Percentiles rank a stretch among this genome's conserved stretches.
Evolutionary conservation across 2,888 invertebrate species (phyloP).

Genomic region (Phengaris alcon): DNA sequence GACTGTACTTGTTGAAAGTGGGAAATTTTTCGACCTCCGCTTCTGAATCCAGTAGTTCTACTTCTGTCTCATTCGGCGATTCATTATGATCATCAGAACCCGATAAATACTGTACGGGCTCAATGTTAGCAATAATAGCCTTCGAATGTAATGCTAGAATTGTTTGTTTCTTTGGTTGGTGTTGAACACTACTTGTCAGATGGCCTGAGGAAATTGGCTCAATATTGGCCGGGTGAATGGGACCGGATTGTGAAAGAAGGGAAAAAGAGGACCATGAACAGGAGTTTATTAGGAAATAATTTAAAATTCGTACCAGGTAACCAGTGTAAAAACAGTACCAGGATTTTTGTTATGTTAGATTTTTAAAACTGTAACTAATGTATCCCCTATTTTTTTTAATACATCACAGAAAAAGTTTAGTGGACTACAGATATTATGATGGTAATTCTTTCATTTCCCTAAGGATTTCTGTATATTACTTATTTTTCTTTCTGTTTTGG

Average conservation of each 20-base stretch:
- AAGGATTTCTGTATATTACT: neutral
- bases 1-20: constrained; percentile 31
- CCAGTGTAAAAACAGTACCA: neutral
- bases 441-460: too few relatives aligned
- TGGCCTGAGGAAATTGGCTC: constrained; percentile 40
- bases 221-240: constrained; percentile 47
- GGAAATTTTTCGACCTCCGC: constrained; percentile 30
- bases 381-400: too few relatives aligned
- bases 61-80: constrained; percentile 22
- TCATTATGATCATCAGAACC: neutral
- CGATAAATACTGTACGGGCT: constrained; percentile 24
- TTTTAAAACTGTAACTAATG: too few relatives aligned
- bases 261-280: constrained; percentile 61
- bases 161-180: constrained; percentile 41
- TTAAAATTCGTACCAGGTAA: too few relatives aligned
- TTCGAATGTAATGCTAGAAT: constrained; percentile 29
- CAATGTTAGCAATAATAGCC: constrained; percentile 1
- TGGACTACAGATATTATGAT: too few relatives aligned
- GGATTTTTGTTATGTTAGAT: neutral
- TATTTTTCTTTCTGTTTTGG: neutral
- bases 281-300: constrained; percentile 6
- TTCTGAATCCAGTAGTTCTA: constrained; percentile 31
- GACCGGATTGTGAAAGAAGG: constrained; percentile 57
- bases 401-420: too few relatives aligned
- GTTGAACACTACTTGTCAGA: constrained; percentile 44